Percentiles rank a stretch among this genome's conserved stretches.
Conservation (phyloP, 2,888 invertebrate genomes). For the Neria commutata region DNA sequence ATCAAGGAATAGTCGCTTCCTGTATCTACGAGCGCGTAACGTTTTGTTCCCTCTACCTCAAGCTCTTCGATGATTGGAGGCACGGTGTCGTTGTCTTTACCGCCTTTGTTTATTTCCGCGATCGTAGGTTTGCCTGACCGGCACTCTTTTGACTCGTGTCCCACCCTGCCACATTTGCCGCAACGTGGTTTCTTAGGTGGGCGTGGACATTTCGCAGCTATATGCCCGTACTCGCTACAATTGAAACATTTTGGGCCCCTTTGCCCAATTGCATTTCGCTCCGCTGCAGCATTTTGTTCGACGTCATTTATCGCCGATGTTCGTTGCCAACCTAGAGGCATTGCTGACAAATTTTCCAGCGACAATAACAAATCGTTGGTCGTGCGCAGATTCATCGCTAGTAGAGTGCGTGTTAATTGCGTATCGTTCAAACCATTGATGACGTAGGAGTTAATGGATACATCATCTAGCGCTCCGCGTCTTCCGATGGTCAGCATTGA, state of each 20-base stretch:
- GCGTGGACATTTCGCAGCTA: background rate
- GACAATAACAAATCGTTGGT: slow-evolving; percentile 26
- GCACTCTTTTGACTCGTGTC: background rate
- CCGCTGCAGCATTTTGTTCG: too few species aligned
- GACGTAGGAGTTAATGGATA: slow-evolving; percentile 29
- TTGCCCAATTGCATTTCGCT: background rate
- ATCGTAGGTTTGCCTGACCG: background rate
- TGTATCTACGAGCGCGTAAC: slow-evolving; percentile 22
- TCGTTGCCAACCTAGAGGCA: background rate
- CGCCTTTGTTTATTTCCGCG: background rate
- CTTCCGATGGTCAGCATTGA: slow-evolving; percentile 26
- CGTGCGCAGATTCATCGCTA: slow-evolving; percentile 20
- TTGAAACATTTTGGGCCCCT: slow-evolving; percentile 4
- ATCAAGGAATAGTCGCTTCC: slow-evolving; percentile 23
- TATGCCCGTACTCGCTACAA: background rate
- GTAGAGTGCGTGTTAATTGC: slow-evolving; percentile 21
- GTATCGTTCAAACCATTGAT: slow-evolving; percentile 29
- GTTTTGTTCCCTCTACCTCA: background rate
- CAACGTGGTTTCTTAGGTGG: background rate
- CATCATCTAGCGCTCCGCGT: slow-evolving; percentile 25
- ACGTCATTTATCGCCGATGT: background rate
- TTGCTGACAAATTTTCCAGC: slow-evolving; percentile 19
- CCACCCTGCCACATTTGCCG: background rate
- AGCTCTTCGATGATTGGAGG: slow-evolving; percentile 12
- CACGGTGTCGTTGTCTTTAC: background rate